These are phyloP conservation scores for Crambe crambe DNA, from an alignment of 37 sponge, comb jelly and placozoan genomes.

Conservation along the genomic window DNA sequence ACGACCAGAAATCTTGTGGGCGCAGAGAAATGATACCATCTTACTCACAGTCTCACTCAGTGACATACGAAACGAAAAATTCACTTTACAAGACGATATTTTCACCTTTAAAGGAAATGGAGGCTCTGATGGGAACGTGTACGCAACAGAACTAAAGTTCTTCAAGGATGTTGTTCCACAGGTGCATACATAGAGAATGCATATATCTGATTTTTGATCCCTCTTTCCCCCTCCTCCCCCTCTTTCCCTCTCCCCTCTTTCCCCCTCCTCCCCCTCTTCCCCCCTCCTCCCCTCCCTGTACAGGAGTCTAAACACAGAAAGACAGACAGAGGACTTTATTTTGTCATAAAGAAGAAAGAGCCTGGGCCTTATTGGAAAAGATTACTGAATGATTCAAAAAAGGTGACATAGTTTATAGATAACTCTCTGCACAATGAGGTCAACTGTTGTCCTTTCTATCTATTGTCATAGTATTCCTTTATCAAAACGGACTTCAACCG, in stretches of 20 bases:
- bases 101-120: conserved; percentile 55
- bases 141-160: conserved; percentile 58
- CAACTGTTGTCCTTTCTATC: neutral
- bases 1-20: conserved; percentile 63
- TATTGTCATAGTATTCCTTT: conserved; percentile 2
- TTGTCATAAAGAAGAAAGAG: conserved; percentile 77
- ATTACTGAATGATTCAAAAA: conserved; percentile 15
- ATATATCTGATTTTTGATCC: neutral
- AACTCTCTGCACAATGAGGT: too few species aligned
- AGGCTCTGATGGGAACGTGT: conserved; percentile 30
- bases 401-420: conserved; percentile 14
- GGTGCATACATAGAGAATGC: conserved; percentile 1
- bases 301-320: conserved; percentile 75
- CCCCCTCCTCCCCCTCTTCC: neutral
- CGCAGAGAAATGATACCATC: conserved; percentile 73
- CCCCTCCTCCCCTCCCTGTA: too few species aligned
- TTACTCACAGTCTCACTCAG: conserved; percentile 48
- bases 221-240: too few species aligned
- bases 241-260: neutral
- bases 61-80: conserved; percentile 56
- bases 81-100: conserved; percentile 37
- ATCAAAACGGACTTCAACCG: conserved; percentile 76
- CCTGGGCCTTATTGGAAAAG: conserved; percentile 80
- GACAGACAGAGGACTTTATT: conserved; percentile 56
- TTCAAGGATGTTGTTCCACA: conserved; percentile 61